These are phyloP conservation scores for Lordiphosa andalusiaca DNA, from an alignment of 2,888 invertebrate species.

Conservation along the genomic window DNA sequence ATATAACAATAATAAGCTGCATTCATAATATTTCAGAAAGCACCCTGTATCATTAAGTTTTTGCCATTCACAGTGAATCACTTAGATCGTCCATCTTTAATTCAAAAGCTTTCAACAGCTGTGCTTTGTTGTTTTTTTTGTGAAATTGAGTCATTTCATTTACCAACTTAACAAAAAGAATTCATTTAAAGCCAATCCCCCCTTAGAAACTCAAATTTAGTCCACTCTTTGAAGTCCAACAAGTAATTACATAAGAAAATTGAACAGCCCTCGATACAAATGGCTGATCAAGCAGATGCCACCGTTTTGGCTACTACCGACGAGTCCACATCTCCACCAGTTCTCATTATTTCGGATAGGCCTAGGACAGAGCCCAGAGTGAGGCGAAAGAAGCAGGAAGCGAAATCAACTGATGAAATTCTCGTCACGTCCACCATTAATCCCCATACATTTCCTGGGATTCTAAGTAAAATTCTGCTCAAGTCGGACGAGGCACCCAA, in stretches of 20 bases:
- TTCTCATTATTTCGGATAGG: conserved; percentile 1
- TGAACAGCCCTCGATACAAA: not conserved
- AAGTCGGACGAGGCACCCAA: conserved; percentile 6
- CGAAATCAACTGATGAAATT: not conserved
- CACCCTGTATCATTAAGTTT: not conserved
- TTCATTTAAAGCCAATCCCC: not conserved
- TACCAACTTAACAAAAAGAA: not conserved
- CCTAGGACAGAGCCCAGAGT: not conserved
- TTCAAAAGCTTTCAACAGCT: not conserved
- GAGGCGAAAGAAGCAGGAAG: not conserved
- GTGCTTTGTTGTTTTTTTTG: not conserved
- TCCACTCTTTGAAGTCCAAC: not conserved
- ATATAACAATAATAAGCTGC: no score
- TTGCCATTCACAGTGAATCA: not conserved
- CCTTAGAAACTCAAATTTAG: not conserved
- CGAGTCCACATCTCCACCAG: not conserved
- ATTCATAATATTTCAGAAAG: no score
- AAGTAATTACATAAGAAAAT: not conserved
- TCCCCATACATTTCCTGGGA: conserved; percentile 11
- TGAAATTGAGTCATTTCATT: not conserved
- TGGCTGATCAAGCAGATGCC: not conserved
- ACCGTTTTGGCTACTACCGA: no score
- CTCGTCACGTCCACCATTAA: conserved; percentile 1
- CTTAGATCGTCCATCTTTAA: not conserved
- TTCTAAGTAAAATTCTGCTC: conserved; percentile 16